Percentiles rank a stretch among this genome's conserved stretches.
Conservation (phyloP, 2,888 invertebrate genomes). For the Drosophila subsilvestris region DNA sequence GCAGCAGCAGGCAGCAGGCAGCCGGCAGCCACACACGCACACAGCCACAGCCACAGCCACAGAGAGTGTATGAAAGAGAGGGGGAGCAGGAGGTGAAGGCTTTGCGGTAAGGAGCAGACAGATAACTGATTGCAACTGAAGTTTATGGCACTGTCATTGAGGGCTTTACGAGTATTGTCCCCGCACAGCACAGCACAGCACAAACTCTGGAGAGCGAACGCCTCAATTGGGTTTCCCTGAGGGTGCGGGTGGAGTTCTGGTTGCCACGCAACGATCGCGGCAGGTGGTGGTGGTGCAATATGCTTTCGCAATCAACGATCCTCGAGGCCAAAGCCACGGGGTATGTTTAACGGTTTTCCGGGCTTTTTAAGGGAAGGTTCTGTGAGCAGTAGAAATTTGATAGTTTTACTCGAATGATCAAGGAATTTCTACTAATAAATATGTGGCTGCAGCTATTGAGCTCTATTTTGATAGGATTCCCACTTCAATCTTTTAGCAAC, state of each 20-base stretch:
- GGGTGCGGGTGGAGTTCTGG: conserved; percentile 26
- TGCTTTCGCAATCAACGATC: conserved; percentile 34
- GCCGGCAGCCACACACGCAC: conserved; percentile 25
- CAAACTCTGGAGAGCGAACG: too few species aligned
- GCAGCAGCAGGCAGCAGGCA: conserved; percentile 42
- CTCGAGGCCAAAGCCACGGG: not conserved
- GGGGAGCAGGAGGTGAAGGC: not conserved
- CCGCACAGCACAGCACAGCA: too few species aligned
- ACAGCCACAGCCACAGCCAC: conserved; percentile 12
- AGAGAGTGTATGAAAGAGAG: not conserved
- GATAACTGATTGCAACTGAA: conserved; percentile 30
- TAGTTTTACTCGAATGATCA: not conserved
- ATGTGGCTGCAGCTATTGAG: too few species aligned
- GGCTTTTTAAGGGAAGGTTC: not conserved
- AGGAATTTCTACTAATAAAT: too few species aligned
- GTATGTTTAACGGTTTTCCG: not conserved
- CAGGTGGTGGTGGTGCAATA: conserved; percentile 24
- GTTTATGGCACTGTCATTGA: conserved; percentile 23
- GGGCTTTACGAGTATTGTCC: conserved; percentile 18
- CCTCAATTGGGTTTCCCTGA: not conserved
- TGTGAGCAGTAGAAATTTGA: not conserved
- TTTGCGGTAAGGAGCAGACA: conserved; percentile 1
- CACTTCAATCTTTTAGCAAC: not conserved
- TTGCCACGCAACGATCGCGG: conserved; percentile 40
- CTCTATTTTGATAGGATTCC: too few species aligned